Evolutionary conservation across 2,888 invertebrate genomes (phyloP).

Genomic region (Tetramorium bicarinatum): DNA sequence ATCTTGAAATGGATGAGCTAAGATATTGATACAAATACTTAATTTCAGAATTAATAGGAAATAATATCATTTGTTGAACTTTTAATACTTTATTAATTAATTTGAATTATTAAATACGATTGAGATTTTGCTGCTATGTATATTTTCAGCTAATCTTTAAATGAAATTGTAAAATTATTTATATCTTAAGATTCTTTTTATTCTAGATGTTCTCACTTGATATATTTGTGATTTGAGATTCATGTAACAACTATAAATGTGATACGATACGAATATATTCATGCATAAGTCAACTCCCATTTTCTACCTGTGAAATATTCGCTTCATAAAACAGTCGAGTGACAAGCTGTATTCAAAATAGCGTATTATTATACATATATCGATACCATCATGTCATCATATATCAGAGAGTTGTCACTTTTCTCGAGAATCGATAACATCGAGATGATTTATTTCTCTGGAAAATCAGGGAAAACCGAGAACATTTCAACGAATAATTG

Average conservation of each 20-base stretch:
- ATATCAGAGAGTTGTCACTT: conserved; percentile 45
- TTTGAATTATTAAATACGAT: background rate
- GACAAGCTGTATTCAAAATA: conserved; percentile 30
- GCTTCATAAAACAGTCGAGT: background rate
- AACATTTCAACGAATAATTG: conserved; percentile 7
- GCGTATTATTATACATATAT: conserved; percentile 20
- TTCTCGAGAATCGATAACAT: conserved; percentile 29
- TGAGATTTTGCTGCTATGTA: background rate
- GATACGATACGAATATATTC: background rate
- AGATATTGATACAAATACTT: background rate
- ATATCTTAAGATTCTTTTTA: background rate
- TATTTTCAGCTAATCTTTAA: background rate
- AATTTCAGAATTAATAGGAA: background rate
- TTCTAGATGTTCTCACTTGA: conserved; percentile 1
- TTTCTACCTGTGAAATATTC: conserved; percentile 23
- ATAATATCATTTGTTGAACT: background rate
- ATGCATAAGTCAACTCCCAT: conserved; percentile 5
- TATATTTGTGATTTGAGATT: background rate
- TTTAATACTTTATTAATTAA: background rate
- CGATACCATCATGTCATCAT: conserved; percentile 29
- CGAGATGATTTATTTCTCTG: conserved; percentile 12
- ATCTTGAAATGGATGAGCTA: background rate
- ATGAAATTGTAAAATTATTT: background rate
- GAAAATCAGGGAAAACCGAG: background rate
- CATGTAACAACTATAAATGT: conserved; percentile 8